These are phyloP conservation scores for Caerostris darwini DNA, from an alignment of 1,140 invertebrate genomes.

Conservation along the genomic window DNA sequence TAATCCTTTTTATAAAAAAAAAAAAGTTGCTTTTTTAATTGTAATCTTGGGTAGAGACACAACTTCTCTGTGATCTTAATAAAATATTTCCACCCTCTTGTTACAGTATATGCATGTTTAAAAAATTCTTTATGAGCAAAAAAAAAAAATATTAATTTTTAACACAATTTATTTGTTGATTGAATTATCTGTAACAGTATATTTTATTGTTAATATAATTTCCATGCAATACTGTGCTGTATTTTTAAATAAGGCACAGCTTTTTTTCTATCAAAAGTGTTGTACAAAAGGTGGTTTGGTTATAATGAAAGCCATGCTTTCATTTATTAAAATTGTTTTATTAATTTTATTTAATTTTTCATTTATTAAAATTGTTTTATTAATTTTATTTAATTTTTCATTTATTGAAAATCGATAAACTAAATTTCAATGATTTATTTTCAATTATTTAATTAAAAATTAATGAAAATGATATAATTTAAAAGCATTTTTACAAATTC, in stretches of 20 bases:
- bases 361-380: no score
- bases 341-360: no score
- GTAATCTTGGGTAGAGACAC: neutral
- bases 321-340: no score
- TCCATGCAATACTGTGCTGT: neutral
- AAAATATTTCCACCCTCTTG: neutral
- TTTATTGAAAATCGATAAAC: no score
- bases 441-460: no score
- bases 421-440: no score
- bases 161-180: conserved; percentile 39
- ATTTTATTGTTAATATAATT: neutral
- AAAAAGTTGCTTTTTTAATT: conserved; percentile 55
- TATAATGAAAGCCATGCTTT: no score
- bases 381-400: no score
- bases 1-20: conserved; percentile 56
- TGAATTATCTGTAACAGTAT: neutral
- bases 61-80: conserved; percentile 54
- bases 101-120: conserved; percentile 8
- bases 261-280: neutral
- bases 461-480: no score
- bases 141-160: conserved; percentile 2
- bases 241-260: neutral
- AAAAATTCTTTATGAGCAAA: conserved; percentile 1
- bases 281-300: neutral
- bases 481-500: no score